phyloP scores from a whole-genome alignment of 1,140 invertebrate genomes.

The Oscheius sp. region DNA sequence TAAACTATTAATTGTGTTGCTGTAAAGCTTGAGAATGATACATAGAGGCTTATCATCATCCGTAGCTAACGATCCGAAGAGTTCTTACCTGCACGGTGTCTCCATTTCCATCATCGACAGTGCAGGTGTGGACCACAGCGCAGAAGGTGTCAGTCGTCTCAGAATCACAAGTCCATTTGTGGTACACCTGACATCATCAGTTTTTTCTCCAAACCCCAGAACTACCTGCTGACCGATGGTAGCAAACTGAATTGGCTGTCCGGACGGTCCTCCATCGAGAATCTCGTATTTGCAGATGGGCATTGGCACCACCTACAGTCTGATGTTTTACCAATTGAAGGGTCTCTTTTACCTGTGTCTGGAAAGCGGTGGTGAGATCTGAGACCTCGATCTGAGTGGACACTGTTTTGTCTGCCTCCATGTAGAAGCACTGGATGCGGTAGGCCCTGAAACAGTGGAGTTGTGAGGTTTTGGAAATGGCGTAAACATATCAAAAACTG shows the following conservation, averaged over 20 bases:
- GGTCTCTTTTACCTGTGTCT: conserved; percentile 47
- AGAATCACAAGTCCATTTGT: conserved; percentile 61
- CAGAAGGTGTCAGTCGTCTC: conserved; percentile 60
- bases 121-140: conserved; percentile 57
- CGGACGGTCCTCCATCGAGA: conserved; percentile 57
- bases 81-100: conserved; percentile 44
- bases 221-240: conserved; percentile 58
- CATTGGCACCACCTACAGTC: conserved; percentile 52
- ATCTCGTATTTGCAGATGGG: conserved; percentile 60
- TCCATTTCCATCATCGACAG: conserved; percentile 60
- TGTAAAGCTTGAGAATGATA: too few relatives aligned
- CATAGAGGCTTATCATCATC: too few relatives aligned
- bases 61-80: too few relatives aligned
- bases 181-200: conserved; percentile 45
- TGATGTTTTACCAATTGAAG: neutral
- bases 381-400: conserved; percentile 57
- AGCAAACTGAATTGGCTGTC: conserved; percentile 59
- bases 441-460: conserved; percentile 52
- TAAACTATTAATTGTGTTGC: too few relatives aligned
- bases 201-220: neutral
- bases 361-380: conserved; percentile 60
- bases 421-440: conserved; percentile 61
- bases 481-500: too few relatives aligned
- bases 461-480: too few relatives aligned
- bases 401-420: conserved; percentile 61